Conservation (phyloP, 1,140 invertebrate species). For the Trichonephila clavata region DNA sequence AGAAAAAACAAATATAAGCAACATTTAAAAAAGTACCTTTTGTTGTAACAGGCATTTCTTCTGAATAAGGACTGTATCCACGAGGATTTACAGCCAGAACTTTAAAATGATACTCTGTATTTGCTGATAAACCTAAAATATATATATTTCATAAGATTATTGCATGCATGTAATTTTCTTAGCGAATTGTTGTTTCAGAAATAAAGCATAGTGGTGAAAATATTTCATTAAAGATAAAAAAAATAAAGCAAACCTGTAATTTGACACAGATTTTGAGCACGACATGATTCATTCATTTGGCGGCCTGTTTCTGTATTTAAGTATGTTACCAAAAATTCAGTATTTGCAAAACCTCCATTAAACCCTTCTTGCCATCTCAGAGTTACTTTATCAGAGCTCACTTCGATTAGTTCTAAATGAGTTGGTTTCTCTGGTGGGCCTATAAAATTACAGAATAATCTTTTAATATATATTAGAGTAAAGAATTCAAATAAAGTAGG, state of each 20-base stretch:
- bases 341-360: constrained; percentile 91
- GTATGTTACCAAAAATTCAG: constrained; percentile 88
- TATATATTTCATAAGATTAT: no score
- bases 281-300: constrained; percentile 86
- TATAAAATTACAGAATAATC: constrained; percentile 57
- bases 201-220: background rate
- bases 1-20: background rate
- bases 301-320: constrained; percentile 83
- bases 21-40: constrained; percentile 77
- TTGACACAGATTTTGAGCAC: constrained; percentile 91
- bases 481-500: no score
- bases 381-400: constrained; percentile 86
- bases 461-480: no score
- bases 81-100: constrained; percentile 78
- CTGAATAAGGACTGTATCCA: constrained; percentile 78
- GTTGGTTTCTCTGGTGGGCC: constrained; percentile 91
- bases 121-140: constrained; percentile 77
- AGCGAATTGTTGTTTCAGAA: no score
- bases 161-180: no score
- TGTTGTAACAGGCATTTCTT: constrained; percentile 77
- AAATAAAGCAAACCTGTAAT: constrained; percentile 83
- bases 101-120: constrained; percentile 78
- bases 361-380: constrained; percentile 93
- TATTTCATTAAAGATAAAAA: background rate
- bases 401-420: constrained; percentile 83